Conservation (phyloP, 2,113 vertebrate genomes). For the Triplophysa dalaica region DNA sequence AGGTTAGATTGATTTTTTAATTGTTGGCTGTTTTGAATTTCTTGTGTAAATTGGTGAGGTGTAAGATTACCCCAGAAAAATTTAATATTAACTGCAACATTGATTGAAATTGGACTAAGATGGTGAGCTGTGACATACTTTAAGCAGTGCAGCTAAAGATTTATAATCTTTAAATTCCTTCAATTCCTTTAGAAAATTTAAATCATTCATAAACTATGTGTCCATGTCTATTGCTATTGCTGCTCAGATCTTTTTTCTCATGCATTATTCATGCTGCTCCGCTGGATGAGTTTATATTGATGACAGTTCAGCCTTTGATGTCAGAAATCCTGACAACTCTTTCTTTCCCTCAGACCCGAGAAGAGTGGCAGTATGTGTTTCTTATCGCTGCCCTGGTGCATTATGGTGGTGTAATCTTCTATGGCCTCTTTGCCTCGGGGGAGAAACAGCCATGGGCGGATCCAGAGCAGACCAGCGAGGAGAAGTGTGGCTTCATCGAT, state of each 20-base stretch:
- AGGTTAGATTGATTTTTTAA: neutral
- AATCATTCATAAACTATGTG: too few species aligned
- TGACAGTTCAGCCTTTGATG: neutral
- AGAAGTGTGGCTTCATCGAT: slow-evolving; percentile 97
- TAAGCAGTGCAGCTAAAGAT: too few species aligned
- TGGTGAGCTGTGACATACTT: too few species aligned
- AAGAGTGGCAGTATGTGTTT: slow-evolving; percentile 99
- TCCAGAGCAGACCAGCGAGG: slow-evolving; percentile 94
- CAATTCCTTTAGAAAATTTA: too few species aligned
- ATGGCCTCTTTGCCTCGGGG: slow-evolving; percentile 94
- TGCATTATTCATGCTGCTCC: neutral
- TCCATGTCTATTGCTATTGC: too few species aligned
- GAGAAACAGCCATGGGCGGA: slow-evolving; percentile 99
- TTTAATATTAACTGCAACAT: too few species aligned
- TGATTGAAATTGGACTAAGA: too few species aligned
- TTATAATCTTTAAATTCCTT: too few species aligned
- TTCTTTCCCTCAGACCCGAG: slow-evolving; percentile 78
- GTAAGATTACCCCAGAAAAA: too few species aligned
- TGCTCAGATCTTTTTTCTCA: neutral
- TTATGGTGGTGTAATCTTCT: slow-evolving; percentile 95
- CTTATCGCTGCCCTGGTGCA: slow-evolving; percentile 95
- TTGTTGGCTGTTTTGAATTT: neutral
- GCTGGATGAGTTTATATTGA: neutral
- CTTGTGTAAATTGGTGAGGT: too few species aligned
- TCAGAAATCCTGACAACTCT: slow-evolving; percentile 10